Percentiles rank a stretch among this genome's conserved stretches.
Conservation (phyloP, 1,140 invertebrate genomes). For the Helicoverpa armigera region DNA sequence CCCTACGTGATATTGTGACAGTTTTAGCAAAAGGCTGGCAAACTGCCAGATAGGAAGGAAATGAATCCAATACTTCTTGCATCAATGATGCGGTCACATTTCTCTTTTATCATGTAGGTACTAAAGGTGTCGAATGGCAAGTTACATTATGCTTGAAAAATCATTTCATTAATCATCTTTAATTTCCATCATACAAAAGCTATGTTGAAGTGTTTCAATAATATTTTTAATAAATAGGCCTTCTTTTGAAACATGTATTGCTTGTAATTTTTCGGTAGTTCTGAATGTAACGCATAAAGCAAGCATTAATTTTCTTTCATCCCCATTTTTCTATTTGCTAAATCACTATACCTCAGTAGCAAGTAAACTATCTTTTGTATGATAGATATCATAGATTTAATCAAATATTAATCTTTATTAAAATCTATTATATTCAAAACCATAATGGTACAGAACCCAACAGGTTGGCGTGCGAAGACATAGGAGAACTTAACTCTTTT, state of each 20-base stretch:
- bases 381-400: too few relatives aligned
- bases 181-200: background rate
- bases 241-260: too few relatives aligned
- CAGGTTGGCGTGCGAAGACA: background rate
- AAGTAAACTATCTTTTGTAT: too few relatives aligned
- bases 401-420: too few relatives aligned
- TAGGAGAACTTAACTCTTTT: background rate
- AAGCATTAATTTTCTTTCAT: too few relatives aligned
- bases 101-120: background rate
- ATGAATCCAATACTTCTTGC: background rate
- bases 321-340: too few relatives aligned
- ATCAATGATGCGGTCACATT: background rate
- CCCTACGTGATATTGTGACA: background rate
- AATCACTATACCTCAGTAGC: too few relatives aligned
- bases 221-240: too few relatives aligned
- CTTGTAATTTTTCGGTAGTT: too few relatives aligned
- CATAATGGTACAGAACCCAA: background rate
- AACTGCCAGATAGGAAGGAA: too few relatives aligned
- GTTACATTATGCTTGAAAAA: too few relatives aligned
- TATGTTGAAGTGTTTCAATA: background rate
- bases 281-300: too few relatives aligned
- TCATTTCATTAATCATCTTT: background rate
- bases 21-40: slow-evolving; percentile 24
- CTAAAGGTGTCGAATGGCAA: background rate
- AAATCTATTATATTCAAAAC: background rate